Evolutionary conservation across 2,113 vertebrate species (phyloP), one percentile per base, ranked within the genome.

Genomic region (Ammodytes marinus): DNA sequence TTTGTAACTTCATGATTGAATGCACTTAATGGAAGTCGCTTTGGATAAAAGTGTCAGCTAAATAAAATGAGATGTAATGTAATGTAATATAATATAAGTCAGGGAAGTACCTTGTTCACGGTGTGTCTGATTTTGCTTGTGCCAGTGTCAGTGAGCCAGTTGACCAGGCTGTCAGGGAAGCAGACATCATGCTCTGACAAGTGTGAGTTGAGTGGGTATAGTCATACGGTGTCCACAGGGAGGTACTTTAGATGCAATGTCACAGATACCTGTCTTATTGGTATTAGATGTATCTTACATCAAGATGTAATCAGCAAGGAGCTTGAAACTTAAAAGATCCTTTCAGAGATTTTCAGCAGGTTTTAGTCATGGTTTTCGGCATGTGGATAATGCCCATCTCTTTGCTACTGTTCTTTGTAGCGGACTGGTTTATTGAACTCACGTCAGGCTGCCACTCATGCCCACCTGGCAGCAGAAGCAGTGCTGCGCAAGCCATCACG

Each of bases 331-430:
- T 39, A 75, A 82, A 81, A 74, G 45, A 52, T 63, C 45, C 57
- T 69, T 49, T 72, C 45, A 55, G 13, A 10, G n/a, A 75, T 72
- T 64, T 86, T 79, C 54, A 74, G 74, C n/a, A 72, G 69, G 59
- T 17, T 78, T 84, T 81, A 87, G 73, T 90, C 88, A 88, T 60
- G 64, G 75, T 46, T 60, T 64, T 58, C 27, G 77, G 80, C 70
- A 85, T 80, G 70, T 69, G 61, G 78, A 17, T 54, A 65, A 78
- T 86, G 68, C 87, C 84, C 82, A 89, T 82, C 45, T 68, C 75
- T 80, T 60, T 68, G 68, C 57, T 60, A 43, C 9, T 80, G 75
- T 59, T 85, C 79, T 81, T 49, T 57, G 64, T 57, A n/a, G 74
- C 79, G 79, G 84, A 66, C 82, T 76, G 89, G 68, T 83, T 80